These are phyloP conservation scores for Herpetotheres cachinnans DNA, from an alignment of 2,113 vertebrate species.

Conservation along the genomic window DNA sequence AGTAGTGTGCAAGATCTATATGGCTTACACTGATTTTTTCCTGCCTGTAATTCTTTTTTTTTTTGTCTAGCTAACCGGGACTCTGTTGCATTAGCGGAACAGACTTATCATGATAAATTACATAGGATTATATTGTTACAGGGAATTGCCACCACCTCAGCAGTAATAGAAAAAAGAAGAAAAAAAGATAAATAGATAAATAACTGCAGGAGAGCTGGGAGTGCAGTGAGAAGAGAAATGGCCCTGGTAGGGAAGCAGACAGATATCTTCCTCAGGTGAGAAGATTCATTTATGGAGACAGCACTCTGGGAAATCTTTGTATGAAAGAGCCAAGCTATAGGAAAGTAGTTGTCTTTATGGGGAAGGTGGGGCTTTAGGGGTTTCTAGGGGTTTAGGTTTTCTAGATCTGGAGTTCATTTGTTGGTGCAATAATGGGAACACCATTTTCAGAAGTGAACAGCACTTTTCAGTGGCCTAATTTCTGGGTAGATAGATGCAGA, in stretches of 20 bases:
- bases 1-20: background rate
- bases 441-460: background rate
- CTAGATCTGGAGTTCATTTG: background rate
- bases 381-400: background rate
- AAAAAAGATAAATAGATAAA: background rate
- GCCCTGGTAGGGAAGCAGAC: background rate
- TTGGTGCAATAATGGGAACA: background rate
- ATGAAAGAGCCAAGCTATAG: background rate
- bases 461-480: background rate
- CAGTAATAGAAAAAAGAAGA: constrained; percentile 5
- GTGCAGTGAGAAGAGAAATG: background rate
- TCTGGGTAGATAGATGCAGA: background rate
- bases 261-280: constrained; percentile 26
- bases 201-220: background rate
- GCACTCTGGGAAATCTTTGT: background rate
- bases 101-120: background rate
- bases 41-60: background rate
- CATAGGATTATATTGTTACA: constrained; percentile 29
- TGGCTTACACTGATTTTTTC: background rate
- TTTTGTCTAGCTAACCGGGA: background rate
- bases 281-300: background rate
- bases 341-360: background rate
- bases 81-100: background rate
- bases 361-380: background rate
- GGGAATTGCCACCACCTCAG: constrained; percentile 46